Base-by-base conservation (phyloP, 2,113 vertebrate species). In the Rhynchomys soricoides region DNA sequence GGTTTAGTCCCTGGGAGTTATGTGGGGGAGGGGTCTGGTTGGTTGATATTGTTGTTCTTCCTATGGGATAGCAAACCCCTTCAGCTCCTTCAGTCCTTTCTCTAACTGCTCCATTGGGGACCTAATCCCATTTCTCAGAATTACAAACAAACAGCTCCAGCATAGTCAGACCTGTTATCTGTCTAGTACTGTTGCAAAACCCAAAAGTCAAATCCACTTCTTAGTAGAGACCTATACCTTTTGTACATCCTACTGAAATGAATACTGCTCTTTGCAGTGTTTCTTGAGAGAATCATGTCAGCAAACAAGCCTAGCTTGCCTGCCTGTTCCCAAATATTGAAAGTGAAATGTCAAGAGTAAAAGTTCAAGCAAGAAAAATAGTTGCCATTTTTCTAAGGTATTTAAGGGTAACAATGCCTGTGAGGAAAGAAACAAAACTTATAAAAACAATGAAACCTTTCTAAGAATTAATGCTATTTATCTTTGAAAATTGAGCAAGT, bases 161-260 rank as follows among this genome's bases (percentile, higher is more conserved):
- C 1, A 1, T 73, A 10, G 0, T 37, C 31, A 22, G 17, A 13
- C 9, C 4, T 22, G 5, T 86, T 48, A 86, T 66, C 3, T 29
- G 12, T 13, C 11, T 24, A 3, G 10, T 55, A 31, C 5, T 45
- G 1, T 40, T 62, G 19, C 22, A 59, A 43, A 77, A 0, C 66
- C n/a, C 13, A 77, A 22, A 50, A 70, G 15, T 37, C 24, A 88
- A 52, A 91, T n/a, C 0, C 17, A 62, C 17, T 66, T 7, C 12
- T 21, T 6, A 12, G 48, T 82, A n/a, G 11, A 87, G 6, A 1
- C 5, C 2, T 68, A 34, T 6, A 22, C 16, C 5, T 22, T 24
- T 6, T 19, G 22, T 26, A 48, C 21, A 59, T 24, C 3, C n/a
- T 19, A 40, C 37, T 75, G 21, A 9, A n/a, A 81, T 40, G 37